Base-by-base conservation (phyloP, 2,797 vertebrate species). In the Sebastiscus albofasciatus region DNA sequence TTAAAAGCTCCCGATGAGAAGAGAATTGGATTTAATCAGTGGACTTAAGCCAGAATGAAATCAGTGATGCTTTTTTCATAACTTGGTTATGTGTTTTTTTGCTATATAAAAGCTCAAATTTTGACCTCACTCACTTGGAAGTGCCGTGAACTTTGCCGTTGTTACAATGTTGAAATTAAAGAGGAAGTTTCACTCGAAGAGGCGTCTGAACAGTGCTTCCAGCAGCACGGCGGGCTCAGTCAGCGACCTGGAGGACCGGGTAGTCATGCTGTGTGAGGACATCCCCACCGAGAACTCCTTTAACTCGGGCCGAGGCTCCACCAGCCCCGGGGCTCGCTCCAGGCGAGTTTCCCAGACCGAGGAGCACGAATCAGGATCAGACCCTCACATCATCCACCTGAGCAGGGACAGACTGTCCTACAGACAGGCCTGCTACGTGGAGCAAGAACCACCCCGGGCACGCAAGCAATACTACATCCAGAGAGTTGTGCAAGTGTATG, bases 191-290 rank as follows among this genome's bases (percentile, higher is more conserved):
- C 75, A 10, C 49, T 80, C 55, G 0, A 79, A 82, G 76, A 82
- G 24, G 34, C 76, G 46, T 0, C 81, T 83, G 56, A 69, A 89
- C 80, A 94, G 92, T 7, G 67, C 88, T 2, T 93, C 42, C 46
- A 91, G 91, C 85, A 92, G 93, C 67, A 67, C 42, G 0, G 82
- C 70, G 0, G 86, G 93, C 67, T 94, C 93, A 0, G 66, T 70
- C 86, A 93, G 91, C 2, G 95, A 96, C 84, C 82, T 88, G 64
- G 86, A 93, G 62, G 92, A 95, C 36, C 82, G 92, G 12, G 94
- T 97, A 62, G 84, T 96, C 85, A 95, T 97, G 96, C 33, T 93
- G 3, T 95, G 95, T 1, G 94, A 96, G 49, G 94, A 95, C 6
- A 1, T 95, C 5, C 91, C 92, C 1, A 68, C 27, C 0, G 90